A percentile compares a stretch with the other conserved stretches of the same genome.
phyloP scores from a whole-genome alignment of 2,888 invertebrate genomes.

The Augochlorella aurata region DNA sequence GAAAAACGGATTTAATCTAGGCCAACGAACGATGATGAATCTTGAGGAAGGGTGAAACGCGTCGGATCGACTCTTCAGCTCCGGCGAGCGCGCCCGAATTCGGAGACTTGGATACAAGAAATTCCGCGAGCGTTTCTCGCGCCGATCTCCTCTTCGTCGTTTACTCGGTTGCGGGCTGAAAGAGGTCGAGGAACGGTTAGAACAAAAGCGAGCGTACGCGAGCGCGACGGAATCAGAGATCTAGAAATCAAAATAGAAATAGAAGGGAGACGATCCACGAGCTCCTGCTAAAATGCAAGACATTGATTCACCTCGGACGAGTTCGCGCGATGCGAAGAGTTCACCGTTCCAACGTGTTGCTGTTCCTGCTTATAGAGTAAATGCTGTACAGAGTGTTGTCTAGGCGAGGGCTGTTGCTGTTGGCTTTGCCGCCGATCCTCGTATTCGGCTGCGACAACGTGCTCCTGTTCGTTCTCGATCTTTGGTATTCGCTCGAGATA shows the following conservation, averaged over 20 bases:
- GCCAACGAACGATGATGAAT: background rate
- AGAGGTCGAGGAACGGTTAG: background rate
- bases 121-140: background rate
- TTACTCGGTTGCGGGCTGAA: background rate
- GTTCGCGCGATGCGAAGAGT: constrained; percentile 57
- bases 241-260: too few species aligned
- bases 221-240: background rate
- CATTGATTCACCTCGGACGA: constrained; percentile 68
- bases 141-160: background rate
- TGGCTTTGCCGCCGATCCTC: constrained; percentile 49
- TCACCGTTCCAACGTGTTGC: constrained; percentile 58
- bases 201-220: background rate
- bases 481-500: constrained; percentile 27
- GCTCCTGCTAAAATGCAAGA: constrained; percentile 45
- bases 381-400: constrained; percentile 58
- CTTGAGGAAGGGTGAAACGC: background rate
- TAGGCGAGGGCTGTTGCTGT: constrained; percentile 43
- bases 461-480: constrained; percentile 29
- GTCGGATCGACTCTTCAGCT: background rate
- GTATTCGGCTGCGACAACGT: constrained; percentile 23
- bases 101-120: background rate
- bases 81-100: background rate
- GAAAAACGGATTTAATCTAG: background rate
- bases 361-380: constrained; percentile 56
- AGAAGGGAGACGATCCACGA: background rate